Percentiles rank a stretch among this genome's conserved stretches.
phyloP scores from a whole-genome alignment of 2,113 vertebrate species.

The Octodon degus region DNA sequence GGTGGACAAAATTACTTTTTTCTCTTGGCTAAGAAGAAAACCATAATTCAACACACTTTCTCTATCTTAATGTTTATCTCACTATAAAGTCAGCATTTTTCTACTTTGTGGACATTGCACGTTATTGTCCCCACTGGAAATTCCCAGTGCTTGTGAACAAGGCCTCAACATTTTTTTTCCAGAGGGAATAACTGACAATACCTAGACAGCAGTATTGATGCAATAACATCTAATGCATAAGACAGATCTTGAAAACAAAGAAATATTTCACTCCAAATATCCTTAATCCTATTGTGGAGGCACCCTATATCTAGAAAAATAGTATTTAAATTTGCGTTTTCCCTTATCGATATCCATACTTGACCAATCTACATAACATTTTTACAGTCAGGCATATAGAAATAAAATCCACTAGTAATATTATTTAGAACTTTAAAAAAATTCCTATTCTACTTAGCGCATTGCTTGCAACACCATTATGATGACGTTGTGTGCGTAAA shows the following conservation, averaged over 20 bases:
- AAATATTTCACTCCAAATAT: not conserved
- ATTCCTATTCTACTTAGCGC: not conserved
- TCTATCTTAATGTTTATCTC: not conserved
- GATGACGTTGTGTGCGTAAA: too few species aligned
- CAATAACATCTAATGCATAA: not conserved
- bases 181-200: not conserved
- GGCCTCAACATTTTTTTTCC: not conserved
- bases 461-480: not conserved
- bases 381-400: not conserved
- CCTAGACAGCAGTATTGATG: not conserved
- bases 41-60: conserved; percentile 5
- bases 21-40: not conserved
- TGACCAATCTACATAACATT: not conserved
- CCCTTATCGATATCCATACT: not conserved
- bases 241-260: not conserved
- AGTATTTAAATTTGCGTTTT: conserved; percentile 38
- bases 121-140: not conserved
- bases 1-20: conserved; percentile 6
- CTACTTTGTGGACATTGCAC: not conserved
- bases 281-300: not conserved
- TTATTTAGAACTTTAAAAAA: not conserved
- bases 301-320: conserved; percentile 1
- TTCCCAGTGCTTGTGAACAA: not conserved
- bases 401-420: not conserved
- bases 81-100: not conserved